phyloP scores from a whole-genome alignment of 92 coral and sea anemone genomes.

The Parazoanthus darwini region DNA sequence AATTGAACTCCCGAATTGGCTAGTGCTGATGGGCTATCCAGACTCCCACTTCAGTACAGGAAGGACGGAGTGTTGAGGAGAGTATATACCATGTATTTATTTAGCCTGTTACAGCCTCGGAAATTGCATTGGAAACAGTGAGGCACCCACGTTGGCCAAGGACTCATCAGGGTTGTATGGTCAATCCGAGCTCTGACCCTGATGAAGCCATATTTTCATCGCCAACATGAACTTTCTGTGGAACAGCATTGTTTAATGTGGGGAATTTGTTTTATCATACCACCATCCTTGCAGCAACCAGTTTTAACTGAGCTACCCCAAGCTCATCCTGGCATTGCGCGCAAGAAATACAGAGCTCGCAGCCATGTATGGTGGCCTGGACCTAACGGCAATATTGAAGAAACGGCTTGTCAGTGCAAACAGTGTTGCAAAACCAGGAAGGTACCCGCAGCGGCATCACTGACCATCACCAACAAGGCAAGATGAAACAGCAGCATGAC shows the following conservation, averaged over 20 bases:
- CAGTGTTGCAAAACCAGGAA: neutral
- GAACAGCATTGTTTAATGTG: slow-evolving; percentile 40
- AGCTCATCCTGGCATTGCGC: slow-evolving; percentile 54
- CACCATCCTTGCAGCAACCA: slow-evolving; percentile 32
- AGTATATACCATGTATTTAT: neutral
- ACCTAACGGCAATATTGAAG: too few species aligned
- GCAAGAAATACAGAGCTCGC: slow-evolving; percentile 49
- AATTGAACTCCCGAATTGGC: slow-evolving; percentile 5
- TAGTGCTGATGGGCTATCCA: slow-evolving; percentile 35
- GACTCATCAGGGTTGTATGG: too few species aligned
- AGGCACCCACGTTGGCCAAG: too few species aligned
- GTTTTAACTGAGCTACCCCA: slow-evolving; percentile 42
- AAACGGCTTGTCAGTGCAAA: too few species aligned
- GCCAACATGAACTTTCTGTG: neutral
- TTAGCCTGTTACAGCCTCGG: too few species aligned
- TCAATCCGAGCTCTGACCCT: too few species aligned
- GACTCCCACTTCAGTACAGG: slow-evolving; percentile 12
- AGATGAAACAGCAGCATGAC: too few species aligned
- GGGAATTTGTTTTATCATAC: slow-evolving; percentile 42
- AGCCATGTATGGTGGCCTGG: slow-evolving; percentile 33
- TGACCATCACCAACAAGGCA: neutral
- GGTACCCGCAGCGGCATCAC: slow-evolving; percentile 40
- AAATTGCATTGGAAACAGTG: too few species aligned
- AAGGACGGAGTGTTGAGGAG: slow-evolving; percentile 22
- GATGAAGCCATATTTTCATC: neutral